Percentiles rank a stretch among this genome's conserved stretches.
Evolutionary conservation across 2,797 vertebrate genomes (phyloP).

Genomic region (Acanthis flammea): DNA sequence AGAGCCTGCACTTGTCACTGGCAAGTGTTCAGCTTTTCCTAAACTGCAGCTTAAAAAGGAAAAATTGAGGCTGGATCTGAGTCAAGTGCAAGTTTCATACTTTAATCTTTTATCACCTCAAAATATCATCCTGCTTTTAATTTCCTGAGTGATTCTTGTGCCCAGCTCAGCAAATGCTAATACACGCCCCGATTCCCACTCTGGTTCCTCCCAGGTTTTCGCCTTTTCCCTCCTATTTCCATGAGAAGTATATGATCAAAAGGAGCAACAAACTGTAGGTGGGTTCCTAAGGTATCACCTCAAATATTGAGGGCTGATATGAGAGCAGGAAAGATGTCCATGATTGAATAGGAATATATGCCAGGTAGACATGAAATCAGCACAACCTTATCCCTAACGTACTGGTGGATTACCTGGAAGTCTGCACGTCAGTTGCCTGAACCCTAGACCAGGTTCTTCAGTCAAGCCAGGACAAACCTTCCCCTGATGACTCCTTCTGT

Average conservation of each 20-base stretch:
- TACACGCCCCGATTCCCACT: neutral
- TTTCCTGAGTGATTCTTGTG: slow-evolving; percentile 4
- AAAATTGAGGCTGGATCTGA: slow-evolving; percentile 13
- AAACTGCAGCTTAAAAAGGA: neutral
- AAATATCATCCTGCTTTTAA: slow-evolving; percentile 30
- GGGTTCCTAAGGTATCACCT: neutral
- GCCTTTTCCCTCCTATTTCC: neutral
- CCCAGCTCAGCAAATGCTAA: neutral
- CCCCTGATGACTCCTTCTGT: accelerated
- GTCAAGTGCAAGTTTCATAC: neutral
- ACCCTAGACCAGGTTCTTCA: neutral
- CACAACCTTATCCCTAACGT: neutral
- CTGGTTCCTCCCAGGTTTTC: neutral
- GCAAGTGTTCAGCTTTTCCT: neutral
- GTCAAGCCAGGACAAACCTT: neutral
- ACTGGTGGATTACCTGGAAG: neutral
- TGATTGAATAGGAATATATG: neutral
- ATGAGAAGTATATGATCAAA: neutral
- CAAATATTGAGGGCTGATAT: neutral
- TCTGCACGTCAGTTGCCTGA: neutral
- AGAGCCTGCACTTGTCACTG: neutral
- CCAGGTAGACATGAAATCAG: neutral
- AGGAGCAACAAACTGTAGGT: neutral
- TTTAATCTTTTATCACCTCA: slow-evolving; percentile 44
- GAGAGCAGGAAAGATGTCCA: neutral